These are phyloP conservation scores for Ciconia maguari DNA, from an alignment of 2,113 vertebrate genomes.

Conservation along the genomic window DNA sequence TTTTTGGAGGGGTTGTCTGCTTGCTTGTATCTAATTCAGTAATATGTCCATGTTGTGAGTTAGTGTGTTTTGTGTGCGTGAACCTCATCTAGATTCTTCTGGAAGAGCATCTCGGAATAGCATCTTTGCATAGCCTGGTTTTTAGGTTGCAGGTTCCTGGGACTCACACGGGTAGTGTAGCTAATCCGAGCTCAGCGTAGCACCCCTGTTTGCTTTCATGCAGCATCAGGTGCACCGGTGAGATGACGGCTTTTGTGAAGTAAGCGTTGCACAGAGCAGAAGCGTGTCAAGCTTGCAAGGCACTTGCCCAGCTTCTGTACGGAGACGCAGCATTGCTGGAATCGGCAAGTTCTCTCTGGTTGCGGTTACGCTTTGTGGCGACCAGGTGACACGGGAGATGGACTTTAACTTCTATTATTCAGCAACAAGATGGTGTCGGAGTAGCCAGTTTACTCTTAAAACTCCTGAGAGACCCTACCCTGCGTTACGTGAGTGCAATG, in stretches of 20 bases:
- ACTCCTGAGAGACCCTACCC: not conserved
- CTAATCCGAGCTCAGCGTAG: not conserved
- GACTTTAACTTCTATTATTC: not conserved
- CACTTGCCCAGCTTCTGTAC: accelerated
- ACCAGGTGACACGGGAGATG: not conserved
- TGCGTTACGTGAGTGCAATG: accelerated
- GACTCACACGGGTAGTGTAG: not conserved
- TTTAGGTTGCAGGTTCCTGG: not conserved
- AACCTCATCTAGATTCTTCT: not conserved
- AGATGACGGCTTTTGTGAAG: not conserved
- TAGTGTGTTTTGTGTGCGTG: not conserved
- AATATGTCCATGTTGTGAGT: accelerated
- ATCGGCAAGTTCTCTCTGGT: not conserved
- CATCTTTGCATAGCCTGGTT: not conserved
- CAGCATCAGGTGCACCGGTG: not conserved
- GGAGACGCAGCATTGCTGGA: not conserved
- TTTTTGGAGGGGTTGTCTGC: not conserved
- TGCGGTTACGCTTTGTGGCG: not conserved
- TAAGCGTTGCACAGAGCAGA: not conserved
- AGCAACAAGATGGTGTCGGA: not conserved
- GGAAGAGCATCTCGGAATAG: not conserved
- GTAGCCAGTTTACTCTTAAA: not conserved
- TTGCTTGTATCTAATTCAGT: not conserved
- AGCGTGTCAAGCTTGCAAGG: not conserved
- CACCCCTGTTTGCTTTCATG: not conserved